phyloP scores from a whole-genome alignment of 2,797 vertebrate genomes.

The Anguilla marmorata region DNA sequence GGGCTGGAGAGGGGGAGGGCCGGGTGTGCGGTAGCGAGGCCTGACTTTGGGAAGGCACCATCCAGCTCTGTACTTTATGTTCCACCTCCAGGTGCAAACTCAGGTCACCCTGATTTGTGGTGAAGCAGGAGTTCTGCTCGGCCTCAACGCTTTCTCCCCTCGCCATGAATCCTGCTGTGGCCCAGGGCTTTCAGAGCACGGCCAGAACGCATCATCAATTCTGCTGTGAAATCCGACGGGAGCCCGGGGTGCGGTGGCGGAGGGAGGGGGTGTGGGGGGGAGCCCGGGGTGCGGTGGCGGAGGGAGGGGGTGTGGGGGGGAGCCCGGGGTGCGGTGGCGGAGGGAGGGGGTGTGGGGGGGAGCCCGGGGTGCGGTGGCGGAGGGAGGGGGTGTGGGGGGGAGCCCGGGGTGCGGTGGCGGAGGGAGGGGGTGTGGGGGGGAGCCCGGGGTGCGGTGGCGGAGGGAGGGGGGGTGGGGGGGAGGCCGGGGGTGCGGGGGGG shows the following conservation, averaged over 20 bases:
- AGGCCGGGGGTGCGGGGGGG: neutral
- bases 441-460: neutral
- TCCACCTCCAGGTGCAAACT: slow-evolving; percentile 46
- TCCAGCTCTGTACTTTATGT: slow-evolving; percentile 38
- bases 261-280: no score
- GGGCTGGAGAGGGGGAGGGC: neutral
- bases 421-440: no score
- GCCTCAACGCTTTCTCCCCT: neutral
- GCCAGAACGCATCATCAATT: slow-evolving; percentile 59
- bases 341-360: no score
- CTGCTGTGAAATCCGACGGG: slow-evolving; percentile 47
- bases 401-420: neutral
- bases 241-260: neutral
- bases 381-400: no score
- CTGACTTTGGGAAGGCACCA: neutral
- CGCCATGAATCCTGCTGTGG: slow-evolving; percentile 26
- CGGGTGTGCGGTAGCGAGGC: neutral
- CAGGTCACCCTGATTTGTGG: slow-evolving; percentile 55
- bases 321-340: neutral
- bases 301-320: no score
- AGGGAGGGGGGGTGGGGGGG: no score
- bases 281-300: neutral
- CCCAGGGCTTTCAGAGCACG: slow-evolving; percentile 45
- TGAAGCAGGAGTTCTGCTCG: slow-evolving; percentile 50
- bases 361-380: neutral